These are phyloP conservation scores for Antigone vipio DNA, from an alignment of 2,113 vertebrate genomes.

Conservation along the genomic window DNA sequence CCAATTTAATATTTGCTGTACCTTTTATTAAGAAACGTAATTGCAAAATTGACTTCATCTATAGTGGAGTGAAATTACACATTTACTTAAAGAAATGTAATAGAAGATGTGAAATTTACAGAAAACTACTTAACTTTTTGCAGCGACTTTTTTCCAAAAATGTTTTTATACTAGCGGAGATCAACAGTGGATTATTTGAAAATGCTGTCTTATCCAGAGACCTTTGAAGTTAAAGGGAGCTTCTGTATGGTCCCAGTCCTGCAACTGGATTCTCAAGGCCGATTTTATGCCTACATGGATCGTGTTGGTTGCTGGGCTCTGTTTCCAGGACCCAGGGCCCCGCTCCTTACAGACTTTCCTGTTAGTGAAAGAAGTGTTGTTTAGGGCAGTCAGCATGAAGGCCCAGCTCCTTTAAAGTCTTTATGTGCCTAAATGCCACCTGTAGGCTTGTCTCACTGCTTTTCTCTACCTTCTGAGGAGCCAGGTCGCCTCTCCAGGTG, in stretches of 20 bases:
- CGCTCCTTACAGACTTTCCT: background rate
- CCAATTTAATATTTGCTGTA: background rate
- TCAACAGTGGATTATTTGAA: background rate
- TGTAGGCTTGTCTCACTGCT: background rate
- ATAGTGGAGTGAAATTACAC: background rate
- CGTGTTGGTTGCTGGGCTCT: background rate
- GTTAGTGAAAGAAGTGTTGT: background rate
- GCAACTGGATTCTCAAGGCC: background rate
- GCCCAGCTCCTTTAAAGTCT: background rate
- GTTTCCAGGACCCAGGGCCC: background rate
- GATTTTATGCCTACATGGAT: background rate
- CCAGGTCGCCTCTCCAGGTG: background rate
- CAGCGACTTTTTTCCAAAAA: background rate
- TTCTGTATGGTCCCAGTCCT: background rate
- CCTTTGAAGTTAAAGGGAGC: background rate
- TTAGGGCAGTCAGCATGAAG: background rate
- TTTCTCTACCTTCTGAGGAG: background rate
- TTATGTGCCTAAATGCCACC: background rate
- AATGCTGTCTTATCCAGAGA: background rate
- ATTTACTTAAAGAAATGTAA: slow-evolving; percentile 15
- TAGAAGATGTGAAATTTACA: background rate
- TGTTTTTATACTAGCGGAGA: slow-evolving; percentile 1
- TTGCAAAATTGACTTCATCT: background rate
- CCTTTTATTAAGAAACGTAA: background rate
- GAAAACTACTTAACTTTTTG: background rate